These are phyloP conservation scores for Lepus oiostolus DNA, from an alignment of 2,797 vertebrate species.

Conservation along the genomic window DNA sequence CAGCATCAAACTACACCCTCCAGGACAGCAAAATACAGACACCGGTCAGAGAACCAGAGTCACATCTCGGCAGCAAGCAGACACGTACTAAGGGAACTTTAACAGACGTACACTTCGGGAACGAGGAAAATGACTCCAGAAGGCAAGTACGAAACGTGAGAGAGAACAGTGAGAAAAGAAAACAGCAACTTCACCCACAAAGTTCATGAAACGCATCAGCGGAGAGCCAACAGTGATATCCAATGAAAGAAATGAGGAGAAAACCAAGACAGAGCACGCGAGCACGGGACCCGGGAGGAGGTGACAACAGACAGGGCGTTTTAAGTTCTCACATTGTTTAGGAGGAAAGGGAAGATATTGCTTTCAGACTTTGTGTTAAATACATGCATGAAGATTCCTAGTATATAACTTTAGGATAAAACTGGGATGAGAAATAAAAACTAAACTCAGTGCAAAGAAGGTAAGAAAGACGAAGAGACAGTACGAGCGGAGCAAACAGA, in stretches of 20 bases:
- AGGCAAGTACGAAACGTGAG: background rate
- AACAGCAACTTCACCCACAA: background rate
- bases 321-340: background rate
- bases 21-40: background rate
- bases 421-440: background rate
- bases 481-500: background rate
- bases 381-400: background rate
- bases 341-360: background rate
- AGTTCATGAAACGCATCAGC: background rate
- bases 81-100: background rate
- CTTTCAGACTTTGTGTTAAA: conserved; percentile 38
- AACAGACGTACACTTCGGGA: conserved; percentile 18
- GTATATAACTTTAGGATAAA: background rate
- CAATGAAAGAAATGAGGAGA: background rate
- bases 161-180: background rate
- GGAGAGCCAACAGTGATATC: background rate
- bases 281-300: background rate
- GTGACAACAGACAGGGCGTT: background rate
- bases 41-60: conserved; percentile 24
- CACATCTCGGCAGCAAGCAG: background rate
- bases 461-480: background rate
- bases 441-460: background rate
- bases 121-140: conserved; percentile 20
- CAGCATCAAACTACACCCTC: background rate
- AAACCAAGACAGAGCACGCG: background rate